Evolutionary conservation across 2,797 vertebrate genomes (phyloP), one percentile per base, ranked within the genome.

Genomic region (Lophius americanus): DNA sequence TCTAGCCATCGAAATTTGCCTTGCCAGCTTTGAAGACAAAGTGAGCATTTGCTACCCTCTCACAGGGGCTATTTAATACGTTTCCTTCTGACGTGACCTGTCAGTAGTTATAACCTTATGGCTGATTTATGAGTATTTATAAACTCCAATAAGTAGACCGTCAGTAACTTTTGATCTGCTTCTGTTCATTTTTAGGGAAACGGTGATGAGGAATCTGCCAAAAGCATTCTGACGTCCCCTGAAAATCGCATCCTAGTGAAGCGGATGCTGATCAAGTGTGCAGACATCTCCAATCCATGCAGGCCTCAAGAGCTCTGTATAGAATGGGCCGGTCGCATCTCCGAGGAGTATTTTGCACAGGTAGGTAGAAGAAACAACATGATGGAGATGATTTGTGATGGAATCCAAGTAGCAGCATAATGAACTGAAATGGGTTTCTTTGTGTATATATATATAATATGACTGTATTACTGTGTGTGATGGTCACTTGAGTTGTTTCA

Each of bases 321-420:
- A 13, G 96, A 99, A 79, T 99, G 97, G 98, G 96, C 97, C 0
- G 96, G 96, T 0, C 96, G 98, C 70, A 99, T 99, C 87, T 99
- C 98, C 1, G 97, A 99, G 80, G 97, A 99, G 69, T 99, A 99
- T 78, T 99, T 99, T 89, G 95, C 96, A 86, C 98, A 99, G 96
- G 98, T 99, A 79, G 74, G 51, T 57, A 35, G 7, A 41, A 13
- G 53, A 60, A 60, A 54, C 12, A 41, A 64, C 10, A 6, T 14
- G 5, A 7, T 55, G 39, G 43, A 57, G 32, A 42, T 49, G 35
- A 5, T 23, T 3, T 44, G 47, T 54, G 13, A 59, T 66, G 48
- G 46, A 43, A 48, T 44, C 11, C 10, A 11, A 10, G 3, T 44
- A 35, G 14, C 5, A 60, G 53, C 32, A 65, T 39, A 23, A 23